Evolutionary conservation across 1,140 invertebrate species (phyloP).

Genomic region (Hypothenemus hampei): DNA sequence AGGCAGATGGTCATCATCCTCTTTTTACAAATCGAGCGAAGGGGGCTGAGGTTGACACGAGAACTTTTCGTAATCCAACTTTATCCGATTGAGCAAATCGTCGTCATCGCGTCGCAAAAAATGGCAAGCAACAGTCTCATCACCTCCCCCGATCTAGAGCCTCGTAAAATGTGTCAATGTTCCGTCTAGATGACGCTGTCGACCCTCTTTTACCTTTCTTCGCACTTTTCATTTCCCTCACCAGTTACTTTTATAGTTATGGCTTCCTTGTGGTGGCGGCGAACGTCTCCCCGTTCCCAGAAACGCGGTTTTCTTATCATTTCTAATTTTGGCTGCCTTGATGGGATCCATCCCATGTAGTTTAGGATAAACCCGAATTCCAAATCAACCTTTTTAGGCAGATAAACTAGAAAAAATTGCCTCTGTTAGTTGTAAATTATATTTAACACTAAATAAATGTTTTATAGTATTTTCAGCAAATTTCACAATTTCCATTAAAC

Average conservation of each 20-base stretch:
- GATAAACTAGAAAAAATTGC: no score
- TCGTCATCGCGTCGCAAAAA: slow-evolving; percentile 19
- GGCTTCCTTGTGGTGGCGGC: slow-evolving; percentile 36
- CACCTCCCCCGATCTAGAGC: slow-evolving; percentile 38
- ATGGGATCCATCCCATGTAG: slow-evolving; percentile 5
- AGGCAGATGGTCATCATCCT: not conserved
- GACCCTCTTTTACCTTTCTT: slow-evolving; percentile 43
- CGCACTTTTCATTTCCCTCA: slow-evolving; percentile 43
- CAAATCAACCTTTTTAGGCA: no score
- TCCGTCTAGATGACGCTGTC: slow-evolving; percentile 40
- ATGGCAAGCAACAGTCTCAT: slow-evolving; percentile 30
- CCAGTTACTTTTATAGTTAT: slow-evolving; percentile 45
- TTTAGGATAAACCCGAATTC: no score
- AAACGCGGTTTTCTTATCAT: slow-evolving; percentile 20
- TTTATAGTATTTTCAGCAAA: no score
- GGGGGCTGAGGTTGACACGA: slow-evolving; percentile 1
- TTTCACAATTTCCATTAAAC: no score
- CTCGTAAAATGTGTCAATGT: slow-evolving; percentile 41
- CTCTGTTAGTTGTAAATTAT: no score
- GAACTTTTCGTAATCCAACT: slow-evolving; percentile 6
- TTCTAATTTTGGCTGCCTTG: slow-evolving; percentile 19
- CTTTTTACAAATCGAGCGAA: not conserved
- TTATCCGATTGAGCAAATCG: slow-evolving; percentile 26
- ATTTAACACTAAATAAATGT: no score
- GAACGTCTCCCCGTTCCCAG: slow-evolving; percentile 9